These are phyloP conservation scores for Drosophila prosaltans DNA, from an alignment of 1,140 invertebrate genomes.

Conservation along the genomic window DNA sequence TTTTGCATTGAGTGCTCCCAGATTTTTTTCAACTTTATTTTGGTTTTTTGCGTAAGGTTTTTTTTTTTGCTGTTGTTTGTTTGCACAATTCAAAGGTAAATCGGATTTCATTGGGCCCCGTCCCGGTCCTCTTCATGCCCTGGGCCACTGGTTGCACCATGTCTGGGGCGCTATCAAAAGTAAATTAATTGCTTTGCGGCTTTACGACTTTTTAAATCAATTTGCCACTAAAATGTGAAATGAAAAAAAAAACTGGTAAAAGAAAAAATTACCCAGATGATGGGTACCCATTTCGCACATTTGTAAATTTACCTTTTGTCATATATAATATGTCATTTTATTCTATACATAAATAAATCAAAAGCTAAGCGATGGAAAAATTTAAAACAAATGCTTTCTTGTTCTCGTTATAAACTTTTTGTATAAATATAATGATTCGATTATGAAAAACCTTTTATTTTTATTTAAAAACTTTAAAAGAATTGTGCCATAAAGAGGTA, in stretches of 20 bases:
- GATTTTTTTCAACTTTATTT: conserved; percentile 8
- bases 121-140: not conserved
- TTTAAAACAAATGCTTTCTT: too few relatives aligned
- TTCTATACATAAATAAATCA: too few relatives aligned
- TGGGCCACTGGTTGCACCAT: not conserved
- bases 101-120: conserved; percentile 40
- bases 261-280: too few relatives aligned
- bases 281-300: not conserved
- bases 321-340: not conserved
- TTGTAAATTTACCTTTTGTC: not conserved
- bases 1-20: not conserved
- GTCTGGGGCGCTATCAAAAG: conserved; percentile 14
- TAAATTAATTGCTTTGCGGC: conserved; percentile 57
- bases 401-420: too few relatives aligned
- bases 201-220: conserved; percentile 51
- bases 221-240: conserved; percentile 22
- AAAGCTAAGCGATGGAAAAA: too few relatives aligned
- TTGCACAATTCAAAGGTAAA: conserved; percentile 37
- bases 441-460: too few relatives aligned
- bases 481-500: too few relatives aligned
- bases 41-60: conserved; percentile 12
- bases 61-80: conserved; percentile 25
- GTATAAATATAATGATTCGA: too few relatives aligned
- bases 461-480: too few relatives aligned
- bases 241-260: not conserved